Evolutionary conservation across 2,888 invertebrate genomes (phyloP).

Genomic region (Dryococelus australis): DNA sequence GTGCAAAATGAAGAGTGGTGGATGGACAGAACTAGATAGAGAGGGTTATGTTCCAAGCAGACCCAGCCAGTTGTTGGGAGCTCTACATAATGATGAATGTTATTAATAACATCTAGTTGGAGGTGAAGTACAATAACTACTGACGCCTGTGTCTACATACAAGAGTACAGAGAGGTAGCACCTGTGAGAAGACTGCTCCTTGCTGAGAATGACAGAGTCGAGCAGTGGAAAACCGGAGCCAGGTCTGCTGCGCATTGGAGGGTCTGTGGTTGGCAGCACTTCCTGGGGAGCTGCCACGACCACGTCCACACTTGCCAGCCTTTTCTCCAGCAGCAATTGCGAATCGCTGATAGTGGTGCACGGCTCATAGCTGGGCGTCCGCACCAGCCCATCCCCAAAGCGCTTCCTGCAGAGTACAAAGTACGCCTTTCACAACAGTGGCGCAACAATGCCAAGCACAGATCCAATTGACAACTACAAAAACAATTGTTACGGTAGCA

Average conservation of each 20-base stretch:
- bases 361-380: conserved; percentile 77
- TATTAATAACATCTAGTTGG: too few species aligned
- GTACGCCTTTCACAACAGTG: too few species aligned
- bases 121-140: too few species aligned
- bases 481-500: too few species aligned
- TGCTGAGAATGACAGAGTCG: conserved; percentile 77
- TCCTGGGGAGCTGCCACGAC: conserved; percentile 84
- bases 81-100: too few species aligned
- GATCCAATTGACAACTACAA: neutral
- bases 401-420: conserved; percentile 60
- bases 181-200: conserved; percentile 68
- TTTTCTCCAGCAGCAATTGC: conserved; percentile 65
- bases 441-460: neutral
- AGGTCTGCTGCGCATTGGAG: neutral
- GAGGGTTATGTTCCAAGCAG: too few species aligned
- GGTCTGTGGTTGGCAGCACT: conserved; percentile 63
- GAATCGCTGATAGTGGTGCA: conserved; percentile 73
- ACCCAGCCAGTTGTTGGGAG: too few species aligned
- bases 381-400: conserved; percentile 74
- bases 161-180: neutral
- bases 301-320: conserved; percentile 76
- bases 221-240: conserved; percentile 83
- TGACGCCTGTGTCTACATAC: too few species aligned
- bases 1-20: neutral
- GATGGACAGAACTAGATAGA: too few species aligned